phyloP scores from a whole-genome alignment of 2,888 invertebrate species.

The Abrostola triplasia region DNA sequence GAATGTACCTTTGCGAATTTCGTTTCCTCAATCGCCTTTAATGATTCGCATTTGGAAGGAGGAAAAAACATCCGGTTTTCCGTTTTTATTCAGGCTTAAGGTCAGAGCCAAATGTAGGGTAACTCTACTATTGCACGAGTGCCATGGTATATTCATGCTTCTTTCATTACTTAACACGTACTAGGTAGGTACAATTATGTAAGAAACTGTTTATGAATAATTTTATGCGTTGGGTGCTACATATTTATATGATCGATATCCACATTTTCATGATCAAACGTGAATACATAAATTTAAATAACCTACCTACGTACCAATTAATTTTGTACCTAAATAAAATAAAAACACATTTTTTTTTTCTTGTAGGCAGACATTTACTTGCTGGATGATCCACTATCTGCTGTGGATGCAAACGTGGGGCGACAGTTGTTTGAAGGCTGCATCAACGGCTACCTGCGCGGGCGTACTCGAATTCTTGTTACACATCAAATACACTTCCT shows the following conservation, averaged over 20 bases:
- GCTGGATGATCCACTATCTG: conserved; percentile 95
- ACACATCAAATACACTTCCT: conserved; percentile 96
- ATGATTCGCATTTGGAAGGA: conserved; percentile 42
- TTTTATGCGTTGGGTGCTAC: no score
- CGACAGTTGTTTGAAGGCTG: conserved; percentile 94
- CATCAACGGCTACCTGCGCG: conserved; percentile 90
- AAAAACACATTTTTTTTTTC: neutral
- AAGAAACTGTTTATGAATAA: no score
- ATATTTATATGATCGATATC: no score
- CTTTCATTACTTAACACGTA: neutral
- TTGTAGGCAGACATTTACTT: conserved; percentile 92
- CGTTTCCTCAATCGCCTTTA: conserved; percentile 44
- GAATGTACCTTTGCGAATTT: conserved; percentile 20
- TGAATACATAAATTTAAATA: no score
- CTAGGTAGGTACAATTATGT: no score
- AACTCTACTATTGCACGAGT: conserved; percentile 33
- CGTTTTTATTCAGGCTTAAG: conserved; percentile 38
- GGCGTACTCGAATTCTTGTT: conserved; percentile 92
- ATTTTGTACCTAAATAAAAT: no score
- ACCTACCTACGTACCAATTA: no score
- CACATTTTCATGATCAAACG: no score
- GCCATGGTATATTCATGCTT: conserved; percentile 36
- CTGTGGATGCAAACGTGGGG: conserved; percentile 94
- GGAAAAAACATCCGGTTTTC: conserved; percentile 22
- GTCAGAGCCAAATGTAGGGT: conserved; percentile 32